Base-by-base conservation (phyloP, 2,888 invertebrate species). In the Byasa hedistus region DNA sequence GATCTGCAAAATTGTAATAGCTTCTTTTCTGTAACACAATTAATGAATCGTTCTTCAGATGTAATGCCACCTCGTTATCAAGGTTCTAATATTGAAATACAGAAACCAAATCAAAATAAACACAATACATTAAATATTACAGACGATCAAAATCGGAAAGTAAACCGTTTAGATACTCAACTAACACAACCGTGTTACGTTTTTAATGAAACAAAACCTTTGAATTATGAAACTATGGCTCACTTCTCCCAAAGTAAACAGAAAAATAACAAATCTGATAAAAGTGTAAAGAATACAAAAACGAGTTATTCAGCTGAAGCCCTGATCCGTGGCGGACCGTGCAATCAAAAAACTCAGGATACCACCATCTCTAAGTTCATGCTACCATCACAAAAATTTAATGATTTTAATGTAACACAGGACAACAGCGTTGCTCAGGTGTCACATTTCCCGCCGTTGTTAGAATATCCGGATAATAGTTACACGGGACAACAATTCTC, bases 271-370 rank as follows among this genome's bases (percentile, higher is more conserved):
- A 85, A 87, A 73, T 71, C 81, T 2, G 90, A 90, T 63, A 91
- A 91, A 73, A 81, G 69, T 69, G 69, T 81, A 1, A 91, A 91
- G 73, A 74, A 78, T 3, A 86, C 88, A 59, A 91, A 91, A 71
- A 88, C 89, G 70, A 91, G 83, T 72, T 91, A 91, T 75, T 91
- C 91, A 1, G 90, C 91, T 1, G 91, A 91, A 76, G 82, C 91
- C 17, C 75, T 91, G 51, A 77, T 91, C 69, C 83, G 90, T 22
- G 88, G 91, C 27, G 90, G 86, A 1, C 82, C 79, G 10, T 87
- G 82, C 64, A 82, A 82, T 55, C 90, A 89, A 70, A 91, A 90
- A 77, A 70, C 82, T 55, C 83, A 79, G 65, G 90, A 91, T 52
- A 80, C 76, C 48, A 79, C 70, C 59, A 81, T 76, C 58, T 70